phyloP scores from a whole-genome alignment of 2,113 vertebrate species.

The Malurus elegans region DNA sequence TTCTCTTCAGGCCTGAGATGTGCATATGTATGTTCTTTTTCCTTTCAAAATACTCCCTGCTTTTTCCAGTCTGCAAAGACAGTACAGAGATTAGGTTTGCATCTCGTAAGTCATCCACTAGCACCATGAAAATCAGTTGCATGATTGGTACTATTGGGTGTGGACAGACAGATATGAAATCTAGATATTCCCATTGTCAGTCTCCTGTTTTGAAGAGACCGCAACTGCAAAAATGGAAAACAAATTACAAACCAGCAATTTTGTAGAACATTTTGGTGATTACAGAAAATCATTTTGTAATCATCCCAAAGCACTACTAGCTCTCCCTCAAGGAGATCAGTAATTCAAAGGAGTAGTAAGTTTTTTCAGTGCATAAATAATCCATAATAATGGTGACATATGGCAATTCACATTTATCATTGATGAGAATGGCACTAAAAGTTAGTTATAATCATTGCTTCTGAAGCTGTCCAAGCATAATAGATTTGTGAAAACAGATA shows the following conservation, averaged over 20 bases:
- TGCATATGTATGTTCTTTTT: neutral
- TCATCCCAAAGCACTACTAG: neutral
- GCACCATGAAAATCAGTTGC: neutral
- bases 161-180: neutral
- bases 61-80: neutral
- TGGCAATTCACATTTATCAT: constrained; percentile 41
- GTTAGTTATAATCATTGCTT: constrained; percentile 9
- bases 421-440: constrained; percentile 20
- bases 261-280: constrained; percentile 19
- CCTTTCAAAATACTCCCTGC: neutral
- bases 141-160: neutral
- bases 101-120: neutral
- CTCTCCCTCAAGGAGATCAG: constrained; percentile 40
- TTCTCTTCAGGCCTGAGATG: neutral
- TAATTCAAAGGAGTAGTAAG: constrained; percentile 39
- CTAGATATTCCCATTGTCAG: neutral
- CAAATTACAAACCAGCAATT: constrained; percentile 26
- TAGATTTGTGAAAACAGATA: constrained; percentile 53
- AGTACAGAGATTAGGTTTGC: neutral
- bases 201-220: neutral
- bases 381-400: constrained; percentile 33
- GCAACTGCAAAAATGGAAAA: constrained; percentile 10
- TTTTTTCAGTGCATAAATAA: constrained; percentile 45
- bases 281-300: constrained; percentile 37
- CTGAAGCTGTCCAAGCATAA: constrained; percentile 44